These are phyloP conservation scores for Engystomops pustulosus DNA, from an alignment of 2,113 vertebrate species.

Conservation along the genomic window DNA sequence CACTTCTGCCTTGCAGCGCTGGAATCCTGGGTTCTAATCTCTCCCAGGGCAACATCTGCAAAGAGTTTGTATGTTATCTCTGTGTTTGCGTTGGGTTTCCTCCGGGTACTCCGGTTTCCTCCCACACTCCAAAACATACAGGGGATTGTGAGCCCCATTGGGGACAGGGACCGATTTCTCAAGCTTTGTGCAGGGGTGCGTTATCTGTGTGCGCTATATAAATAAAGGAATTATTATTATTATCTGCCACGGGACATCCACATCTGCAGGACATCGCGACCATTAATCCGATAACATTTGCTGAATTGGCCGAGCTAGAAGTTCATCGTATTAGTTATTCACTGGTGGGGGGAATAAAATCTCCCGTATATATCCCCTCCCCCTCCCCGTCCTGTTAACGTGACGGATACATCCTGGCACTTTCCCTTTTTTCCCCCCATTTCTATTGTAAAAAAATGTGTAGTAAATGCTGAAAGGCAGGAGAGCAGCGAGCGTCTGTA, in stretches of 20 bases:
- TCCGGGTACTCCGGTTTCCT: no score
- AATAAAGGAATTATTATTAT: no score
- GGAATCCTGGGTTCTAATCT: no score
- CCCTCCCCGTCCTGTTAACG: constrained; percentile 7
- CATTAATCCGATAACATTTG: constrained; percentile 48
- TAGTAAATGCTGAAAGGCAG: constrained; percentile 17
- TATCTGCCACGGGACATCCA: neutral
- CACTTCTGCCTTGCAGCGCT: no score
- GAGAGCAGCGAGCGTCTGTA: constrained; percentile 7
- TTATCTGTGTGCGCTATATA: no score
- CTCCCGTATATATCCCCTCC: neutral
- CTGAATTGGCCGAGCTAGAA: neutral
- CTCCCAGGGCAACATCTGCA: no score
- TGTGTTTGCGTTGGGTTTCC: no score
- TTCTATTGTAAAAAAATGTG: constrained; percentile 38
- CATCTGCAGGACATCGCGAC: neutral
- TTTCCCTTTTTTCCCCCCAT: neutral
- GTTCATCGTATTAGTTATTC: constrained; percentile 14
- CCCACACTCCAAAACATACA: no score
- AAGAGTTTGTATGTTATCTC: no score
- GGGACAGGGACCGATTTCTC: no score
- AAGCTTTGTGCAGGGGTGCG: no score
- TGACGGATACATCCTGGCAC: neutral
- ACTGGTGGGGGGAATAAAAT: constrained; percentile 13
- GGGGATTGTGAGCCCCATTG: no score